Conservation (phyloP, 2,888 invertebrate genomes). For the Sycophila texana region DNA sequence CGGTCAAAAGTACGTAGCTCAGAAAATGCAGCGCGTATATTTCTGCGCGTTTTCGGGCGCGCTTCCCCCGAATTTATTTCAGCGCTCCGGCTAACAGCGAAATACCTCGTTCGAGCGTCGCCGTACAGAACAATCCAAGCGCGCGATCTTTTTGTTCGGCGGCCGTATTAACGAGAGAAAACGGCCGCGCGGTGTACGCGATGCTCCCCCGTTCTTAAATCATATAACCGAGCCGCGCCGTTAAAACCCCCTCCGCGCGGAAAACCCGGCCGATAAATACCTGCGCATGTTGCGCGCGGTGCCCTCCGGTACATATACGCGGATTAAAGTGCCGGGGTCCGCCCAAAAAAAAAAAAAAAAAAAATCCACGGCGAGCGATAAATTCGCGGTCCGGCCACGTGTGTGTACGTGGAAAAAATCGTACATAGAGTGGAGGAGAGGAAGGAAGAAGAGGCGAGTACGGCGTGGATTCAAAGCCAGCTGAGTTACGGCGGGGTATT, state of each 20-base stretch:
- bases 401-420: slow-evolving; percentile 8
- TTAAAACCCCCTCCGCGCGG: slow-evolving; percentile 20
- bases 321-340: slow-evolving; percentile 41
- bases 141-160: slow-evolving; percentile 22
- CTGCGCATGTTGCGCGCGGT: slow-evolving; percentile 19
- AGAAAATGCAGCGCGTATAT: background rate
- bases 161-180: slow-evolving; percentile 35
- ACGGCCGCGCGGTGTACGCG: background rate
- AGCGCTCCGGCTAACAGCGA: background rate
- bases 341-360: background rate
- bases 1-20: background rate
- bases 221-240: slow-evolving; percentile 26
- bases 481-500: slow-evolving; percentile 41
- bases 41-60: background rate
- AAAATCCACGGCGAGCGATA: slow-evolving; percentile 19
- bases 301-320: slow-evolving; percentile 34
- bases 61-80: too few relatives aligned
- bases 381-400: slow-evolving; percentile 15
- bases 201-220: slow-evolving; percentile 39
- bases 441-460: background rate
- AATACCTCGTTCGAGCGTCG: background rate
- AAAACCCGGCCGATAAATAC: slow-evolving; percentile 47
- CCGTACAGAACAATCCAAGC: slow-evolving; percentile 5
- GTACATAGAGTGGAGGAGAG: background rate
- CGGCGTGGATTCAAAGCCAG: slow-evolving; percentile 32